phyloP scores from a whole-genome alignment of 2,113 vertebrate genomes.

The Sylvietta virens region DNA sequence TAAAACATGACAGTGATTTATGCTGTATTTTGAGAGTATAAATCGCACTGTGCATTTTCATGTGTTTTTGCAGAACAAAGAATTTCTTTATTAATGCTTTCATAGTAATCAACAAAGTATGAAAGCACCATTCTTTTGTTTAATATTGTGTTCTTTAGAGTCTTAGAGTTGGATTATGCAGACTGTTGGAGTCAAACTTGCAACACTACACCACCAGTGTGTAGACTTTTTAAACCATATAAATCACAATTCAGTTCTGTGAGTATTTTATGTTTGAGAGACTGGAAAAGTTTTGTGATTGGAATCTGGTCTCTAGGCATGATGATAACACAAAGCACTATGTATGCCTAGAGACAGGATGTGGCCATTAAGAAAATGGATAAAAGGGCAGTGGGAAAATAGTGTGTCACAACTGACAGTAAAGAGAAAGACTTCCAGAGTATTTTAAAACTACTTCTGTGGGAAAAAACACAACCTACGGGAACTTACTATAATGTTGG shows the following conservation, averaged over 20 bases:
- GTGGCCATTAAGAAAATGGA: background rate
- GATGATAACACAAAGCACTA: background rate
- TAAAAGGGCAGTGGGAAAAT: background rate
- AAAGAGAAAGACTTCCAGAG: background rate
- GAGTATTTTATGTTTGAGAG: background rate
- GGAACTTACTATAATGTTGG: background rate
- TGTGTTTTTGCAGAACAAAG: background rate
- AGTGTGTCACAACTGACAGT: background rate
- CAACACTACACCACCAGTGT: background rate
- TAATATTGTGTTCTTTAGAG: background rate
- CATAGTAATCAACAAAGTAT: background rate
- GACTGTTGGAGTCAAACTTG: background rate
- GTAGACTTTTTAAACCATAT: background rate
- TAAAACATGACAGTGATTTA: constrained; percentile 54
- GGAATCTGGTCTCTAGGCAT: background rate
- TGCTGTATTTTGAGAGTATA: constrained; percentile 27
- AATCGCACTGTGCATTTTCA: constrained; percentile 7
- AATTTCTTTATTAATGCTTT: constrained; percentile 21
- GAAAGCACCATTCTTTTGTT: background rate
- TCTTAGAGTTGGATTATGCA: background rate
- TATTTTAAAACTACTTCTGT: background rate
- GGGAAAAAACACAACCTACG: background rate
- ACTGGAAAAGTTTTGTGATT: background rate
- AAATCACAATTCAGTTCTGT: background rate
- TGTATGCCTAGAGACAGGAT: background rate